A percentile compares a stretch with the other conserved stretches of the same genome.
Evolutionary conservation across 2,113 vertebrate species (phyloP).

Genomic region (Asarcornis scutulata): DNA sequence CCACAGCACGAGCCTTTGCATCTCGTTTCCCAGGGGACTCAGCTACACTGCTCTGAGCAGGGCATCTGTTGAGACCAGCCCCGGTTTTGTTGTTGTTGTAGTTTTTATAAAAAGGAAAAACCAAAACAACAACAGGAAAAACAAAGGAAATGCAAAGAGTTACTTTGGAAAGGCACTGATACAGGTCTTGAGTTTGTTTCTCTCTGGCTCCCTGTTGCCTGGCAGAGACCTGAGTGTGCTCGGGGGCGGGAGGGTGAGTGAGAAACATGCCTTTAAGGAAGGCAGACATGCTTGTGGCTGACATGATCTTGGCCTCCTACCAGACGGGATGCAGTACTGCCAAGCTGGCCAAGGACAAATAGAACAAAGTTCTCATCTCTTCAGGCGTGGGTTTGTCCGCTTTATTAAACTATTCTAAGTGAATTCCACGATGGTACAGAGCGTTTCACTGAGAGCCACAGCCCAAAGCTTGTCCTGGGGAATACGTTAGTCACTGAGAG

Average conservation of each 20-base stretch:
- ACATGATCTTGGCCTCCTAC: constrained; percentile 35
- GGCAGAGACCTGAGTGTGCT: background rate
- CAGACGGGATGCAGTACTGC: constrained; percentile 9
- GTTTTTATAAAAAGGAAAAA: background rate
- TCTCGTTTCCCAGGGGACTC: background rate
- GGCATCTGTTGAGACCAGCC: background rate
- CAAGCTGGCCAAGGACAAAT: constrained; percentile 45
- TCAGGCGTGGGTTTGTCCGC: background rate
- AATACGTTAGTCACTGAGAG: background rate
- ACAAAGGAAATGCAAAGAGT: background rate
- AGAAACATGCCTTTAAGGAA: background rate
- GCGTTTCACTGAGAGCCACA: background rate
- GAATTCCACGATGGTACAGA: background rate
- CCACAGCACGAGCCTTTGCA: background rate
- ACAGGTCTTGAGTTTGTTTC: background rate
- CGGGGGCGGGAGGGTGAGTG: background rate
- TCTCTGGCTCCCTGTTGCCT: background rate
- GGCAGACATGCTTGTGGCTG: background rate
- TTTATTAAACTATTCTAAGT: background rate
- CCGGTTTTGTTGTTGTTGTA: too few relatives aligned
- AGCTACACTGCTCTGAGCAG: background rate
- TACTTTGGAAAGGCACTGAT: background rate
- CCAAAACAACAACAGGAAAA: background rate
- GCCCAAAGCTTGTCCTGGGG: background rate
- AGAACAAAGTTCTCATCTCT: constrained; percentile 16